phyloP scores from a whole-genome alignment of 2,113 vertebrate genomes.

The Lota lota region DNA sequence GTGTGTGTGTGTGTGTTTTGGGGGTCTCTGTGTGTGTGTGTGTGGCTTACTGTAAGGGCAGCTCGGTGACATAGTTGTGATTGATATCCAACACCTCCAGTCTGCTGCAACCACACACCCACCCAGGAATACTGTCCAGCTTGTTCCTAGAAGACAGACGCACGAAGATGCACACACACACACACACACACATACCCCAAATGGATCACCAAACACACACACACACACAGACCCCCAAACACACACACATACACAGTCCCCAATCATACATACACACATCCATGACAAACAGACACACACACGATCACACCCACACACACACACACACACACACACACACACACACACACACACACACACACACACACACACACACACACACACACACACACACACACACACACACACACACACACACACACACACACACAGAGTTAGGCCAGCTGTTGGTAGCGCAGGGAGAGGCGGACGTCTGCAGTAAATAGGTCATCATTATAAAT shows the following conservation, averaged over 20 bases:
- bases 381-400: neutral
- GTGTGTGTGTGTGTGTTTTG: slow-evolving; percentile 12
- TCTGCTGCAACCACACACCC: slow-evolving; percentile 86
- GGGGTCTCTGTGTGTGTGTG: neutral
- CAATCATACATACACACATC: neutral
- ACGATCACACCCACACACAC: slow-evolving; percentile 19
- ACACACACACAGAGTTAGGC: neutral
- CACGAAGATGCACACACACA: neutral
- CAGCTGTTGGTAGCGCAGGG: too few relatives aligned
- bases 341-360: neutral
- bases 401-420: slow-evolving; percentile 1
- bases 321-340: neutral
- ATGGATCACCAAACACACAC: neutral
- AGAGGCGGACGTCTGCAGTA: neutral
- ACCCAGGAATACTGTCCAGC: slow-evolving; percentile 83
- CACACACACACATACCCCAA: neutral
- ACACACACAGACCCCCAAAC: slow-evolving; percentile 3
- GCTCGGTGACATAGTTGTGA: slow-evolving; percentile 85
- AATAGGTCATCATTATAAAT: slow-evolving; percentile 11
- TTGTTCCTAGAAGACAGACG: slow-evolving; percentile 77
- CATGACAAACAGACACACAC: neutral
- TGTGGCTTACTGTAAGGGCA: slow-evolving; percentile 82
- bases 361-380: neutral
- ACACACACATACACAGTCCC: neutral
- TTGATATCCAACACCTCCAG: slow-evolving; percentile 91